Conservation (phyloP, 2,797 vertebrate species). For the Eulemur mongoz region DNA sequence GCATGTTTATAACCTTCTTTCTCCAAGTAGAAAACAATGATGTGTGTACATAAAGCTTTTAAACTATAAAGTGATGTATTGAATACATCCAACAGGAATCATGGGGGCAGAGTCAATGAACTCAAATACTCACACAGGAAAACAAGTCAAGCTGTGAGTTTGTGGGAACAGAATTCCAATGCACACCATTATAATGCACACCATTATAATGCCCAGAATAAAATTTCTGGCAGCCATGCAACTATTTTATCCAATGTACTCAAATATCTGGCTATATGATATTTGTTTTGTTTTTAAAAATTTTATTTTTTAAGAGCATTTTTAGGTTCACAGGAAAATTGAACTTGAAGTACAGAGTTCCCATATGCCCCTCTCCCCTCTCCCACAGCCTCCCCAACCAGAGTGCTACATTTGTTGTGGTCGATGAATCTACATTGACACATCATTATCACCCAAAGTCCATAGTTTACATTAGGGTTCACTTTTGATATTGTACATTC, state of each 20-base stretch:
- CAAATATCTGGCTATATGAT: not conserved
- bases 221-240: not conserved
- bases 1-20: not conserved
- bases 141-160: not conserved
- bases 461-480: not conserved
- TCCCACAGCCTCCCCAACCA: not conserved
- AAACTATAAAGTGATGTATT: not conserved
- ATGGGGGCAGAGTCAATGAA: not conserved
- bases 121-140: not conserved
- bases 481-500: not conserved
- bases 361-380: too few species aligned
- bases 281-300: not conserved
- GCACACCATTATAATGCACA: not conserved
- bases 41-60: not conserved
- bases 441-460: not conserved
- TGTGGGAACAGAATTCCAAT: not conserved
- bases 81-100: not conserved
- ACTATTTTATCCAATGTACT: not conserved
- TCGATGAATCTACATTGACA: not conserved
- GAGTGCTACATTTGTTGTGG: not conserved
- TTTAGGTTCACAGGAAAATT: not conserved
- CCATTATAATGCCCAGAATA: not conserved
- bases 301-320: not conserved
- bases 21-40: not conserved
- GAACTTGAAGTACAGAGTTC: not conserved